Evolutionary conservation across 30 jellyfish, hydroid and myxozoan species (phyloP), one percentile per base, ranked within the genome.

Genomic region (Morbakka virulenta): DNA sequence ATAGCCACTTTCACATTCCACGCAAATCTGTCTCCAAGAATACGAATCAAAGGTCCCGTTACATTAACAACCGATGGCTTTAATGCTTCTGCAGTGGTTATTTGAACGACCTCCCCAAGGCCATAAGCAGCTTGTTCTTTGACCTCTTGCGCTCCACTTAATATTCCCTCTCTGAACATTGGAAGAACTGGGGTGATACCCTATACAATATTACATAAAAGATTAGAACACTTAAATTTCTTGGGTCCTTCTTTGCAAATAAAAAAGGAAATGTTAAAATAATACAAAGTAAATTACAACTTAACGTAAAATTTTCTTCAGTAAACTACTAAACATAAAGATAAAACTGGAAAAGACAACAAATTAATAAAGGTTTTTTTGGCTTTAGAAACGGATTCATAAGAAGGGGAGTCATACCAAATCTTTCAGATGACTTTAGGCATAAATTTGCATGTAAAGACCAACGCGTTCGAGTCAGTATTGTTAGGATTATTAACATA

Each of bases 1-100:
- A 91, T 84, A 31, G 98, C 98, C 14, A 74, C 96, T 72, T 91
- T 91, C 71, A 91, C 98, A 84, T 85, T 91, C 87, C 85, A 81
- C 72, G 65, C 84, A 69, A 91, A 91, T 0, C 96, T 77, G 51
- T 91, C 98, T 30, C 96, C 98, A 51, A 91, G 88, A 20, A 91
- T 84, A 3, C 98, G 95, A 67, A 91, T 91, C 4, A 91, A 76
- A n/a, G 98, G 98, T 2, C 98, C 98, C 25, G 98, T 91, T 35
- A 84, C 87, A 62, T 91, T 93, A 2, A 77, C 84, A 29, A 91
- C 69, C 3, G 98, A 79, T 62, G 98, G 89, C 64, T 91, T 91
- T 64, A 91, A 68, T 4, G 98, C 98, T 31, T 84, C 98, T 11
- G 94, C 91, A 25, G 95, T 91, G 0, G 98, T 83, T 79, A 91